A percentile compares a stretch with the other conserved stretches of the same genome.
Evolutionary conservation across 2,888 invertebrate species (phyloP).

Genomic region (Kryphioiulus occultus): DNA sequence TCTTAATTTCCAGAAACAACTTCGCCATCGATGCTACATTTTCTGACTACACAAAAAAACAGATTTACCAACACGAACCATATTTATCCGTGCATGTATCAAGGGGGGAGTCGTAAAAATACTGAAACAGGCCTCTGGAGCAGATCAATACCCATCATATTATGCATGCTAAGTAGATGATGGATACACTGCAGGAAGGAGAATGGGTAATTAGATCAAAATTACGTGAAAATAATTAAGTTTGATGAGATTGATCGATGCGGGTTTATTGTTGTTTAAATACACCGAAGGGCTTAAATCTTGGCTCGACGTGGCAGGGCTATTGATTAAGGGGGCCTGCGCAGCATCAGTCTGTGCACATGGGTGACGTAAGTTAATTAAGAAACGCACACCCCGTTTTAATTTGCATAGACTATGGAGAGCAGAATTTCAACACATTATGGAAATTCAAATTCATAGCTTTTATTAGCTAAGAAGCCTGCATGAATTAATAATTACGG

Average conservation of each 20-base stretch:
- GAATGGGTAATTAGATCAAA: conserved; percentile 36
- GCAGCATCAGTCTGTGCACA: conserved; percentile 8
- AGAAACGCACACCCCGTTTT: conserved; percentile 32
- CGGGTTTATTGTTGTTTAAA: conserved; percentile 40
- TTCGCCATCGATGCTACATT: conserved; percentile 2
- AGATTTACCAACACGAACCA: not conserved
- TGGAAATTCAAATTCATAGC: conserved; percentile 36
- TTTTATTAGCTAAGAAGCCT: conserved; percentile 17
- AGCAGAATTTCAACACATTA: conserved; percentile 32
- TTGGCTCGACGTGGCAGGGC: conserved; percentile 33
- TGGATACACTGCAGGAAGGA: conserved; percentile 39
- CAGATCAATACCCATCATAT: conserved; percentile 38
- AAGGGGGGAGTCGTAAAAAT: not conserved
- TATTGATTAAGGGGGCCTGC: conserved; percentile 30
- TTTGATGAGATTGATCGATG: conserved; percentile 40
- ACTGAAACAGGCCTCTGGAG: not conserved
- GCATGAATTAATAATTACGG: conserved; percentile 36
- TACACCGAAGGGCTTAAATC: conserved; percentile 40
- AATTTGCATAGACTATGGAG: conserved; percentile 36
- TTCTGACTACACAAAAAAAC: not conserved
- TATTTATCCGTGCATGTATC: not conserved
- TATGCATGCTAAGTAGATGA: conserved; percentile 34
- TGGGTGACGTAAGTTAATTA: conserved; percentile 36
- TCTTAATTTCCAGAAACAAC: not conserved
- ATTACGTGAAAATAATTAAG: conserved; percentile 40